Base-by-base conservation (phyloP, 2,113 vertebrate genomes). In the Eurypyga helias region DNA sequence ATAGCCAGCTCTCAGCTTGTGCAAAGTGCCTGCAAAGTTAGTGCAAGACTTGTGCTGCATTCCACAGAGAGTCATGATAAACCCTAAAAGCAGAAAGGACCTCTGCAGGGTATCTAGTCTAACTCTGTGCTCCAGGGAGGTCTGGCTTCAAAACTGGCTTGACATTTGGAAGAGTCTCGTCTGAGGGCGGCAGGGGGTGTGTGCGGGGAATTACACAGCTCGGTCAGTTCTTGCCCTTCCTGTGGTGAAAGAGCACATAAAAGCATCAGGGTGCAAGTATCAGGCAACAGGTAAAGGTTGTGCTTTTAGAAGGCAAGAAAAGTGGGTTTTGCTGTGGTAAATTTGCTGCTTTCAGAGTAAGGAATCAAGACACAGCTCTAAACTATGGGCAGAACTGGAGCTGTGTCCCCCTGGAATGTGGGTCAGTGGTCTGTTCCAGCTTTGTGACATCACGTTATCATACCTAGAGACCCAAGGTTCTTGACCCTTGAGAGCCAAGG, bases 191-290 rank as follows among this genome's bases (percentile, higher is more conserved):
- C n/a, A n/a, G n/a, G n/a, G n/a, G n/a, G n/a, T n/a, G n/a, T n/a
- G n/a, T n/a, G n/a, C n/a, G 10, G 10, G 11, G 23, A 16, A 16
- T 72, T 61, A 34, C 9, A 1, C 20, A 19, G 48, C 2, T 48
- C 1, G 3, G 58, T 25, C 52, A 23, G 21, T 60, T 43, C n/a
- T 58, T 2, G 2, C n/a, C 23, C 0, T n/a, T 77, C 11, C 45
- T 9, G 4, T 17, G 17, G 21, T 60, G 10, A 33, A 54, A 60
- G 61, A 41, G 9, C 0, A 2, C 9, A 8, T 33, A 13, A 54
- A 54, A 54, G 25, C 55, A 69, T 23, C 2, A 6, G 17, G 5
- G 7, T 21, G 64, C 7, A 11, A 46, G 51, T 28, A 43, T 25
- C 11, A 21, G 34, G 21, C 38, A 54, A 20, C 0, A 5, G 20